phyloP scores from a whole-genome alignment of 37 sponge, comb jelly and placozoan genomes.

The Dysidea cf. avara region DNA sequence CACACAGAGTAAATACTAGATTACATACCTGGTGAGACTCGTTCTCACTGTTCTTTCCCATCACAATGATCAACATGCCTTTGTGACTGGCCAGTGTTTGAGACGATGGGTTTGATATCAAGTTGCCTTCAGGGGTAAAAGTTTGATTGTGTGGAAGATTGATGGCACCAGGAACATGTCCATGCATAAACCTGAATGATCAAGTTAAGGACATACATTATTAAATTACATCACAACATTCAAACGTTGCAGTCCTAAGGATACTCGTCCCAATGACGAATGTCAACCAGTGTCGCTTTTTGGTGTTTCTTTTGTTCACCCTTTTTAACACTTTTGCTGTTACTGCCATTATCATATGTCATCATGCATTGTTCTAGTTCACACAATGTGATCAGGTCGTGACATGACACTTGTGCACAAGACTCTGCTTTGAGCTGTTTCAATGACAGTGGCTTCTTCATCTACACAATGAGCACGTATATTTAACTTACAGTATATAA shows the following conservation, averaged over 20 bases:
- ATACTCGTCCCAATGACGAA: constrained; percentile 75
- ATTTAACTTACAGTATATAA: too few relatives aligned
- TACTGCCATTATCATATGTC: constrained; percentile 23
- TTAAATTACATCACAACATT: too few relatives aligned
- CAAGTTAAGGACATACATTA: neutral
- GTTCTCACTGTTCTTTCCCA: constrained; percentile 54
- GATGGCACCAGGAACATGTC: constrained; percentile 72
- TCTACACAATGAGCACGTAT: constrained; percentile 6
- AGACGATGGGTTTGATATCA: constrained; percentile 5
- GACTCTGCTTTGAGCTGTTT: constrained; percentile 37
- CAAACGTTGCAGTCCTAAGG: constrained; percentile 1
- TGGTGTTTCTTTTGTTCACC: constrained; percentile 18
- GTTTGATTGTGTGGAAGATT: constrained; percentile 66
- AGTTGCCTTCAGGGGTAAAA: constrained; percentile 60
- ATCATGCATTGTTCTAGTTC: constrained; percentile 40
- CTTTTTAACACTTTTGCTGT: neutral
- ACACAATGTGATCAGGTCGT: constrained; percentile 68
- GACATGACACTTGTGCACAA: constrained; percentile 72
- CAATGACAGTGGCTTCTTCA: constrained; percentile 53
- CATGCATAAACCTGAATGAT: constrained; percentile 27
- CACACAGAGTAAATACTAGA: neutral
- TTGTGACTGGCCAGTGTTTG: constrained; percentile 12
- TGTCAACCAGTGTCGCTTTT: constrained; percentile 68
- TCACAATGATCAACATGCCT: constrained; percentile 53
- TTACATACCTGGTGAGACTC: constrained; percentile 13